Conservation (phyloP, 2,797 vertebrate species). For the Betta splendens region DNA sequence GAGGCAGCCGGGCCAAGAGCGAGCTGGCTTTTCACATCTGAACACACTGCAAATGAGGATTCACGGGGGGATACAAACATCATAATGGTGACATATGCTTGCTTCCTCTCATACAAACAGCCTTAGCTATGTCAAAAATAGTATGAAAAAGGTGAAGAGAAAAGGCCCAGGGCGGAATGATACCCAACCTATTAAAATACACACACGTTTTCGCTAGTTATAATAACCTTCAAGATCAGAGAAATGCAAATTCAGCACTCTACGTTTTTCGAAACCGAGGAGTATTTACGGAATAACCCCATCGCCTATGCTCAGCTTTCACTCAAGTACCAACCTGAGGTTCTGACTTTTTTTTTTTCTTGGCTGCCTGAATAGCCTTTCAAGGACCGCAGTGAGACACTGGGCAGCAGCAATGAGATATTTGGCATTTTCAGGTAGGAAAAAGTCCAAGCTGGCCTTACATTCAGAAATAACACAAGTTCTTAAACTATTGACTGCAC, state of each 20-base stretch:
- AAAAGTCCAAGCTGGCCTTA: conserved; percentile 82
- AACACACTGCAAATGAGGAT: conserved; percentile 73
- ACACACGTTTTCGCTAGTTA: not conserved
- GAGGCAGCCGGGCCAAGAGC: conserved; percentile 55
- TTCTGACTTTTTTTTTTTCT: conserved; percentile 39
- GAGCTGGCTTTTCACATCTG: conserved; percentile 59
- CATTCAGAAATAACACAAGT: conserved; percentile 86
- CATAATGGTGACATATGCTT: conserved; percentile 55
- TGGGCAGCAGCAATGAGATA: conserved; percentile 74
- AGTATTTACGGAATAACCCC: conserved; percentile 57
- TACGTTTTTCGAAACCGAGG: conserved; percentile 34
- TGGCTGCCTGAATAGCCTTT: conserved; percentile 68
- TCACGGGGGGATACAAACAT: conserved; percentile 64
- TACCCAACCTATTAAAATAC: not conserved
- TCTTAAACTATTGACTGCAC: conserved; percentile 88
- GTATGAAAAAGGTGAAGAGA: conserved; percentile 21
- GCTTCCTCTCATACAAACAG: conserved; percentile 55
- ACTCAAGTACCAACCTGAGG: conserved; percentile 53
- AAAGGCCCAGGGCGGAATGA: conserved; percentile 8
- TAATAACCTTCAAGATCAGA: not conserved
- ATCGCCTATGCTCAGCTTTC: conserved; percentile 55
- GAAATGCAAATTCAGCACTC: not conserved
- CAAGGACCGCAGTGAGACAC: conserved; percentile 69
- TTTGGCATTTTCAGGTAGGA: conserved; percentile 83
- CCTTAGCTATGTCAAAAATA: conserved; percentile 51